Evolutionary conservation across 1,140 invertebrate genomes (phyloP), one percentile per base, ranked within the genome.

Genomic region (Pseudomyrmex pallidus): DNA sequence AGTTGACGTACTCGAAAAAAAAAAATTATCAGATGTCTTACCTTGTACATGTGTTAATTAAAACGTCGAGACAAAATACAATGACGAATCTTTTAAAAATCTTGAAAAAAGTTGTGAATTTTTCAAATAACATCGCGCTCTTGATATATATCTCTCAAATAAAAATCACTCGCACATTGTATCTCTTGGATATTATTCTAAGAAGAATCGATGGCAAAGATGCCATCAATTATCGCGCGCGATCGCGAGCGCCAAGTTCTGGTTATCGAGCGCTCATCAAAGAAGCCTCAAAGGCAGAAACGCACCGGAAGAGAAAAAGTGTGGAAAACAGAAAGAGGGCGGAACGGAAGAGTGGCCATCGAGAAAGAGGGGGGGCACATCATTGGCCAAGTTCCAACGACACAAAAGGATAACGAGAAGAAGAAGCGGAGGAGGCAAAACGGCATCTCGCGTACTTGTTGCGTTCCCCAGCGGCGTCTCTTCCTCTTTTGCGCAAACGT

Each of bases 301-400:
- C 44, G 20, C 12, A 61, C 9, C 17, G 7, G 20, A 77, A 20
- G 17, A 61, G 20, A 77, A 20, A 13, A 61, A 61, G 35, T 35
- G 12, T 25, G 35, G 13, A 82, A 25, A 17, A 61, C 22, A 35
- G 44, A 50, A n/a, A 20, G n/a, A 54, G n/a, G 7, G 20, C 46
- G 52, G 61, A 73, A 74, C 57, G 57, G 8, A 48, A 57, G 54
- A 78, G 64, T 25, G 54, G 64, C 20, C 44, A 50, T 70, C 52
- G 44, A 78, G n/a, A n/a, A n/a, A n/a, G n/a, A n/a, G n/a, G n/a
- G 86, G 25, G 85, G 74, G 25, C 35, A 52, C 85, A 83, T 77
- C 74, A 87, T 89, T 91, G 90, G 90, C 85, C 83, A 86, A 85
- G 83, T 88, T 91, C 87, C 90, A 91, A 85, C 77, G 80, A 67